Conservation (phyloP, 2,888 invertebrate species). For the Lordiphosa andalusiaca region DNA sequence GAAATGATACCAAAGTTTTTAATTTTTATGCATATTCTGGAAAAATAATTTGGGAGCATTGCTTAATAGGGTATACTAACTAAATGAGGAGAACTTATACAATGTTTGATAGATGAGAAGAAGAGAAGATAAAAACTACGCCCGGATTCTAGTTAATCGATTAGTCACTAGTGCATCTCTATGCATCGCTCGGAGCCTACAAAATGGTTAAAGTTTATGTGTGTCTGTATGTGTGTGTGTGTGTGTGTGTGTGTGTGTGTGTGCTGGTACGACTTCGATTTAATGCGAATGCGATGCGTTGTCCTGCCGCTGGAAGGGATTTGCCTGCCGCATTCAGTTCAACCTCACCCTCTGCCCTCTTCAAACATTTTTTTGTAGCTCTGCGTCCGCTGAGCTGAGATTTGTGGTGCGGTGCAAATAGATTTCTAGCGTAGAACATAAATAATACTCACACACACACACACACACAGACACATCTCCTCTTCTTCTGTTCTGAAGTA, state of each 20-base stretch:
- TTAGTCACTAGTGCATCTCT: constrained; percentile 6
- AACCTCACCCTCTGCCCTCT: constrained; percentile 13
- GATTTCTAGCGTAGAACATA: constrained; percentile 78
- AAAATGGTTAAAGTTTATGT: constrained; percentile 59
- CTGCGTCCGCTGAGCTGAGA: constrained; percentile 72
- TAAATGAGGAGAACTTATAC: no score
- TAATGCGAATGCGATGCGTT: constrained; percentile 69
- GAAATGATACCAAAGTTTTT: no score
- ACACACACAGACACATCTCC: constrained; percentile 40
- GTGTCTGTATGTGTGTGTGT: constrained; percentile 8
- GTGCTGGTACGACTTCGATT: constrained; percentile 66
- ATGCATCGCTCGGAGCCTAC: constrained; percentile 31
- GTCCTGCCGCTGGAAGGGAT: constrained; percentile 41
- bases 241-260: constrained; percentile 1
- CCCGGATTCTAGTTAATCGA: no score
- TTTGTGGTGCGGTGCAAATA: constrained; percentile 79
- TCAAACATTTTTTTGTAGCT: constrained; percentile 35
- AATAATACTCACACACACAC: constrained; percentile 72
- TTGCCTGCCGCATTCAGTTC: constrained; percentile 25
- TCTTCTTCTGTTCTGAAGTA: constrained; percentile 38
- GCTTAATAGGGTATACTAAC: no score
- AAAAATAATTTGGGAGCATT: no score
- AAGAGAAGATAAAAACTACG: no score
- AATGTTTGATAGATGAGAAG: no score
- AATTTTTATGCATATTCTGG: no score